Evolutionary conservation across 2,797 vertebrate species (phyloP).

Genomic region (Liparis tanakae): DNA sequence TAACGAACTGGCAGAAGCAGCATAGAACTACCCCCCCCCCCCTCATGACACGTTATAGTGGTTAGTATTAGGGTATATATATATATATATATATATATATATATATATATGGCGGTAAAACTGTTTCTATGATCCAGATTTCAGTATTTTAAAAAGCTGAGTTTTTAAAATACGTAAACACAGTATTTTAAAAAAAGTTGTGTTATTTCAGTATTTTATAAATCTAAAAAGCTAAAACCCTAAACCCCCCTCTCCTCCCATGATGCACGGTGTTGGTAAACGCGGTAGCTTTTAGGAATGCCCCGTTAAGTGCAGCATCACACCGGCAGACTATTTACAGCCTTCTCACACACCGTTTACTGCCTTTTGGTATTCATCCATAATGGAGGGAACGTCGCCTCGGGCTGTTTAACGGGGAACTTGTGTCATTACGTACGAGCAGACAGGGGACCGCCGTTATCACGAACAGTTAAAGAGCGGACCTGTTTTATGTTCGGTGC

Average conservation of each 20-base stretch:
- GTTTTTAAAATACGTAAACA: too few relatives aligned
- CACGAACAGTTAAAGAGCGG: neutral
- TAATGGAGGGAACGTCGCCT: neutral
- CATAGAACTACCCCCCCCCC: neutral
- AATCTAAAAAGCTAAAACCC: too few relatives aligned
- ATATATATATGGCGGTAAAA: too few relatives aligned
- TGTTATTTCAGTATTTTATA: too few relatives aligned
- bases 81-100: too few relatives aligned
- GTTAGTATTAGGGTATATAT: neutral
- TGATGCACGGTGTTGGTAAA: too few relatives aligned
- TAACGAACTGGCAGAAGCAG: neutral
- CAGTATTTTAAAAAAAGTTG: too few relatives aligned
- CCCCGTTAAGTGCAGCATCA: neutral
- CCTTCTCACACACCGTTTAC: neutral
- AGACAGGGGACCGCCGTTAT: neutral
- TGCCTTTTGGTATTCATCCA: slow-evolving; percentile 1
- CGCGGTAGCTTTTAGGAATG: too few relatives aligned
- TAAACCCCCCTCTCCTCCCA: too few relatives aligned
- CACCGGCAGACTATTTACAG: neutral
- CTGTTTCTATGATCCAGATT: too few relatives aligned
- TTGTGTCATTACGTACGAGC: neutral
- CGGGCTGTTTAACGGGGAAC: neutral
- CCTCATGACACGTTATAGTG: too few relatives aligned
- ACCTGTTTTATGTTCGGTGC: neutral
- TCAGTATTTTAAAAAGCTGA: too few relatives aligned